Percentiles rank a stretch among this genome's conserved stretches.
Evolutionary conservation across 2,888 invertebrate genomes (phyloP).

Genomic region (Drosophila kokeensis): DNA sequence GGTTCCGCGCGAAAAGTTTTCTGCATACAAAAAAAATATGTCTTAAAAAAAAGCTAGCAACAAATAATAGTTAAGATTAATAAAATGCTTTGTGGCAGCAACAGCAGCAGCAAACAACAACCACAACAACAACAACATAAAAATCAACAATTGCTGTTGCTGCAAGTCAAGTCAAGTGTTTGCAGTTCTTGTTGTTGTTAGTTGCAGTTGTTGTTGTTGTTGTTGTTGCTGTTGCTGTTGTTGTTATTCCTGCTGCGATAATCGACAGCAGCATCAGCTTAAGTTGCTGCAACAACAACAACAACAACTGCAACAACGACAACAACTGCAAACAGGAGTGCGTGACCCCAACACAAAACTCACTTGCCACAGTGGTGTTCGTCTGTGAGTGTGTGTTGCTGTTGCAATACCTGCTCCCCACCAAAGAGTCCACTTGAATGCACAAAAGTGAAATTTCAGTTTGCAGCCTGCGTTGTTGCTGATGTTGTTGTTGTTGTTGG

Average conservation of each 20-base stretch:
- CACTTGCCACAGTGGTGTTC: constrained; percentile 24
- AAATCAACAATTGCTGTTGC: constrained; percentile 28
- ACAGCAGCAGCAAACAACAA: constrained; percentile 22
- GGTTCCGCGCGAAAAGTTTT: constrained; percentile 36
- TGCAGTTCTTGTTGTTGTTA: constrained; percentile 25
- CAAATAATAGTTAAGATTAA: constrained; percentile 3
- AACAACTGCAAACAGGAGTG: constrained; percentile 59
- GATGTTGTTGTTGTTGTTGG: constrained; percentile 19
- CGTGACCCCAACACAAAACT: constrained; percentile 72
- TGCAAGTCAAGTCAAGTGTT: constrained; percentile 14
- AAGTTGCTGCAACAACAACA: constrained; percentile 5
- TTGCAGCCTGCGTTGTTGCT: constrained; percentile 33
- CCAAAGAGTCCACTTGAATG: constrained; percentile 55
- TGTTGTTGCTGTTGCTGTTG: constrained; percentile 10
- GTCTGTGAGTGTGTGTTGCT: constrained; percentile 24
- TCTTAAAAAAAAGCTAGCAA: constrained; percentile 2
- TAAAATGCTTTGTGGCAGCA: constrained; percentile 52
- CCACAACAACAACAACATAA: constrained; percentile 25
- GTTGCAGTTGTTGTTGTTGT: constrained; percentile 9
- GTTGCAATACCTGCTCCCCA: constrained; percentile 40
- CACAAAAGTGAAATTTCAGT: constrained; percentile 79
- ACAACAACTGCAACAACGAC: constrained; percentile 5
- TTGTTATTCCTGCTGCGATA: constrained; percentile 35
- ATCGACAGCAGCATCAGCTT: constrained; percentile 33
- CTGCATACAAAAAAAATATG: constrained; percentile 16